Evolutionary conservation across 2,888 invertebrate species (phyloP).

Genomic region (Eueremaeus valkanovi): DNA sequence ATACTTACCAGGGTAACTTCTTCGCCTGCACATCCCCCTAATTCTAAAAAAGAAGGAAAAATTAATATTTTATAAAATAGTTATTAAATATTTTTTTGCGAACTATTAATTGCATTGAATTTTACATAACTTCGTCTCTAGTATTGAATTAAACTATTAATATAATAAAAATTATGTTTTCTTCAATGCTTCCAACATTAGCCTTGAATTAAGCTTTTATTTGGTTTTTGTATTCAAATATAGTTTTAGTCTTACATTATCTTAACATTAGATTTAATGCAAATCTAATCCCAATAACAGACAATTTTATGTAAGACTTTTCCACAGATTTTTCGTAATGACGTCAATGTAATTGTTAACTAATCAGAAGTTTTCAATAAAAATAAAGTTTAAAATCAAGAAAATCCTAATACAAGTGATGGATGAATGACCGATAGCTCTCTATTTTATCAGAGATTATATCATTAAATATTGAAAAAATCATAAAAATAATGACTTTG

Average conservation of each 20-base stretch:
- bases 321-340: background rate
- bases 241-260: background rate
- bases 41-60: no score
- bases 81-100: no score
- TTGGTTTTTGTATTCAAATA: no score
- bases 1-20: no score
- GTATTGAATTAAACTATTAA: no score
- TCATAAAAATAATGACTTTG: background rate
- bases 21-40: no score
- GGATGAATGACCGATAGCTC: conserved; percentile 26
- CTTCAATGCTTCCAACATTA: no score
- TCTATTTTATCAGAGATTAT: background rate
- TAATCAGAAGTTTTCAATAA: background rate
- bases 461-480: background rate
- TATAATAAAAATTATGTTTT: no score
- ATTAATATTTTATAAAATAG: no score
- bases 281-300: background rate
- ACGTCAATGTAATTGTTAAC: conserved; percentile 18
- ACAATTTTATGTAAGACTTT: background rate
- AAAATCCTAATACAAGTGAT: background rate
- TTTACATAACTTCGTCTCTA: no score
- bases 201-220: no score
- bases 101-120: no score
- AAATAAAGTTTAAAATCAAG: background rate
- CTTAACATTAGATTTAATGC: background rate